Evolutionary conservation across 2,113 vertebrate species (phyloP).

Genomic region (Eleginops maclovinus): DNA sequence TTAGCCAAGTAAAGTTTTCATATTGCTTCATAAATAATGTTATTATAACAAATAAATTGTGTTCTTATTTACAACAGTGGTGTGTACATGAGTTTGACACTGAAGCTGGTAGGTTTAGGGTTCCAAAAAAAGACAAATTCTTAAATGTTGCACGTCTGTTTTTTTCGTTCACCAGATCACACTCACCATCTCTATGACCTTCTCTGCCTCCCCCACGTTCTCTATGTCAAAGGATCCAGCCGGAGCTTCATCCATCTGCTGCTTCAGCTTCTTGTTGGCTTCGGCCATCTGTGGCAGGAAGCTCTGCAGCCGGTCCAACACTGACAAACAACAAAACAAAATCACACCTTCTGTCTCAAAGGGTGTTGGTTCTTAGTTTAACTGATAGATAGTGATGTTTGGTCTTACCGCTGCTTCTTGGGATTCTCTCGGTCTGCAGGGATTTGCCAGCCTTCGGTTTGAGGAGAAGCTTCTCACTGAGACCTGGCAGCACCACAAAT

Average conservation of each 20-base stretch:
- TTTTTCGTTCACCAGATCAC: no score
- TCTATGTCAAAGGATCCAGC: conserved; percentile 90
- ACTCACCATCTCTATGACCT: conserved; percentile 93
- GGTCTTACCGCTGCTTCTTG: conserved; percentile 89
- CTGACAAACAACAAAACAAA: conserved; percentile 65
- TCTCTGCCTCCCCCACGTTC: conserved; percentile 83
- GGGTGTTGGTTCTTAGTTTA: no score
- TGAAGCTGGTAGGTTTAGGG: no score
- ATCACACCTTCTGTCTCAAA: neutral
- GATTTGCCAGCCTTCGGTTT: conserved; percentile 75
- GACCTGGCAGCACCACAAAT: conserved; percentile 75
- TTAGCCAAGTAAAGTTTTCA: no score
- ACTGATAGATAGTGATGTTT: neutral
- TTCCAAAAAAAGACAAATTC: no score
- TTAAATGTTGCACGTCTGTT: no score
- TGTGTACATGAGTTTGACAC: no score
- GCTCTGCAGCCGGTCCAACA: conserved; percentile 89
- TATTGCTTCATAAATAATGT: no score
- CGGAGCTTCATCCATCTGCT: conserved; percentile 85
- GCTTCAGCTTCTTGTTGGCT: conserved; percentile 89
- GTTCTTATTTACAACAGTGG: no score
- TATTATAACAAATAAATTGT: no score
- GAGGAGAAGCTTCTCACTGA: conserved; percentile 88
- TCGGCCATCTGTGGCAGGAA: conserved; percentile 93
- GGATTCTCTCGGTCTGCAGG: conserved; percentile 87